Conservation (phyloP, 2,113 vertebrate species). For the Oncorhynchus kisutch region DNA sequence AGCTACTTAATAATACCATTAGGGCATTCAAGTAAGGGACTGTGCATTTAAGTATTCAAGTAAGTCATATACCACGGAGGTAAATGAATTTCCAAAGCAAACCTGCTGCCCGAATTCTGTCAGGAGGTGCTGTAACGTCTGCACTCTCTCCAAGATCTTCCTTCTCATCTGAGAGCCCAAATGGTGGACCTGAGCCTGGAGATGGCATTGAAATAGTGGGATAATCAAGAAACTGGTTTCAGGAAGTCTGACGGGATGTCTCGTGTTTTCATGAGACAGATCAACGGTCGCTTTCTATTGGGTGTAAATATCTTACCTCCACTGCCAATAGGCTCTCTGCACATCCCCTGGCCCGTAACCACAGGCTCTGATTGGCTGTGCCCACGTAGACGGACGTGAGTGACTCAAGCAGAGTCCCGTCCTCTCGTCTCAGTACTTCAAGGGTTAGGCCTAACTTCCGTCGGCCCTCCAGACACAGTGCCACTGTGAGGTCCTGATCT, state of each 20-base stretch:
- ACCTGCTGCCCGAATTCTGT: constrained; percentile 71
- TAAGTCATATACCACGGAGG: no score
- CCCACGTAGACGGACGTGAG: constrained; percentile 63
- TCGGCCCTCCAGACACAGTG: constrained; percentile 62
- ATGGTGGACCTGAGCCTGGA: constrained; percentile 67
- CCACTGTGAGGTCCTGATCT: constrained; percentile 69
- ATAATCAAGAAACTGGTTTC: background rate
- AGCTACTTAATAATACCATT: no score
- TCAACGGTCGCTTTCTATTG: background rate
- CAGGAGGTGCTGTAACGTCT: constrained; percentile 61
- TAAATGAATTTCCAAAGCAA: background rate
- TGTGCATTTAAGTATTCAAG: no score
- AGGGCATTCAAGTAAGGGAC: no score
- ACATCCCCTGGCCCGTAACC: constrained; percentile 66
- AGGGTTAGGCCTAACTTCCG: constrained; percentile 40
- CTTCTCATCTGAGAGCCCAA: constrained; percentile 63
- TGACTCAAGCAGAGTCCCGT: constrained; percentile 41
- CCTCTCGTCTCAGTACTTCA: constrained; percentile 59
- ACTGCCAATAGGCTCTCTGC: constrained; percentile 52
- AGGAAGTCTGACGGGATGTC: no score
- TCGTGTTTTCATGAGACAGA: no score
- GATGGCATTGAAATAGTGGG: constrained; percentile 27
- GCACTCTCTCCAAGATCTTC: constrained; percentile 69
- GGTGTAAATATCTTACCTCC: constrained; percentile 53
- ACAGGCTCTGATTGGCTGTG: constrained; percentile 70